A percentile compares a stretch with the other conserved stretches of the same genome.
These are phyloP conservation scores for Nebria salina DNA, from an alignment of 2,888 invertebrate genomes.

Conservation along the genomic window DNA sequence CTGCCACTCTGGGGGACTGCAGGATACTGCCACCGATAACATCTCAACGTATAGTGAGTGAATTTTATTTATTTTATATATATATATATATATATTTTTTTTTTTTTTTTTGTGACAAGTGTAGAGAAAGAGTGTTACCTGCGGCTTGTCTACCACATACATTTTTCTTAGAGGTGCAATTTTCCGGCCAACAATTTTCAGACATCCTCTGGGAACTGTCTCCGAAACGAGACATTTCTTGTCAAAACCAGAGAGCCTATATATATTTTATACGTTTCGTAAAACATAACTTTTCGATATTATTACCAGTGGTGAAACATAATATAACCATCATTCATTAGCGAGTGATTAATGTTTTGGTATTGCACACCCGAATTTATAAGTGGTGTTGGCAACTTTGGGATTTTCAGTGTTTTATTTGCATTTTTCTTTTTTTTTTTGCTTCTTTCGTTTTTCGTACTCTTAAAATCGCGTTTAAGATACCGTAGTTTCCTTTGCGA, in stretches of 20 bases:
- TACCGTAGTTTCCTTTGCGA: too few species aligned
- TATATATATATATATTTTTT: background rate
- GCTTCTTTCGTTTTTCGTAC: too few species aligned
- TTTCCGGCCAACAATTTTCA: background rate
- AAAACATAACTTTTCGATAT: too few species aligned
- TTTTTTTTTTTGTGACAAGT: background rate
- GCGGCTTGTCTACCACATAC: background rate
- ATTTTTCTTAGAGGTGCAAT: background rate
- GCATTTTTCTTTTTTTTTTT: too few species aligned
- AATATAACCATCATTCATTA: too few species aligned
- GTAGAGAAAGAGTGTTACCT: background rate
- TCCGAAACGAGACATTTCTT: background rate
- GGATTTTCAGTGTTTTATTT: too few species aligned
- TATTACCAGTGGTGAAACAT: too few species aligned
- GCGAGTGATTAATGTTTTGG: too few species aligned
- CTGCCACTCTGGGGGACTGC: conserved; percentile 67
- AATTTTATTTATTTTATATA: background rate
- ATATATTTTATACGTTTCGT: background rate
- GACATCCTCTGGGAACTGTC: background rate
- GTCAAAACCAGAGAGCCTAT: background rate
- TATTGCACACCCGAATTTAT: too few species aligned
- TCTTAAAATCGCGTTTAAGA: too few species aligned
- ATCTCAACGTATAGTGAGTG: conserved; percentile 33
- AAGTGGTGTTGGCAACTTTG: too few species aligned
- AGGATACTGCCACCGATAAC: conserved; percentile 30